phyloP scores from a whole-genome alignment of 1,140 invertebrate species.

The Orchesella cincta region DNA sequence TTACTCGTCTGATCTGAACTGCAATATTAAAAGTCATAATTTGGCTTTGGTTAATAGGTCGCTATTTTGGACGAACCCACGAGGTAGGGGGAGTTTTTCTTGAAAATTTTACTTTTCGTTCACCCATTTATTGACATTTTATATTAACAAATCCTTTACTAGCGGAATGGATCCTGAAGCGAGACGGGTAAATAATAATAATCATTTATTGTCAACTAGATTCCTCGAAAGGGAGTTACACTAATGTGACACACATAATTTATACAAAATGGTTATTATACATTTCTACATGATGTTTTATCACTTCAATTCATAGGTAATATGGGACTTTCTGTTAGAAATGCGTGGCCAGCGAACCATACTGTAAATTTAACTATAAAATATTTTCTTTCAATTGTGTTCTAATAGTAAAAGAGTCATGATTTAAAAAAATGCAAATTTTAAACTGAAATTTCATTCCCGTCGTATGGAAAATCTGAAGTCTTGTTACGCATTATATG shows the following conservation, averaged over 20 bases:
- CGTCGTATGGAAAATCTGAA: no score
- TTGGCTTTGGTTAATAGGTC: background rate
- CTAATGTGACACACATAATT: no score
- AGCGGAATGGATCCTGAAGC: constrained; percentile 53
- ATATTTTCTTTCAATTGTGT: no score
- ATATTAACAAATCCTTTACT: background rate
- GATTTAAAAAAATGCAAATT: no score
- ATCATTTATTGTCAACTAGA: no score
- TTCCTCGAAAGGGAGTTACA: no score
- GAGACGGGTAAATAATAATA: constrained; percentile 48
- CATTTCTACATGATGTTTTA: no score
- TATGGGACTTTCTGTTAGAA: constrained; percentile 59
- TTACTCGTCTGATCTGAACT: background rate
- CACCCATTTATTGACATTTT: background rate
- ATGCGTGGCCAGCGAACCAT: constrained; percentile 60
- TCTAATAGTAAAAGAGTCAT: no score
- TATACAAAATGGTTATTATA: no score
- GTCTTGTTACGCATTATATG: constrained; percentile 66
- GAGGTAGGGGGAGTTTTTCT: background rate
- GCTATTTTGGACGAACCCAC: constrained; percentile 13
- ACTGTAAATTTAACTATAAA: no score
- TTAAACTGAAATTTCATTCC: no score
- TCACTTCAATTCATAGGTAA: no score
- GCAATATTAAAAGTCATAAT: background rate
- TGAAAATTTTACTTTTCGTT: background rate